Percentiles rank a stretch among this genome's conserved stretches.
Conservation (phyloP, 2,888 invertebrate species). For the Osmoderma eremita region DNA sequence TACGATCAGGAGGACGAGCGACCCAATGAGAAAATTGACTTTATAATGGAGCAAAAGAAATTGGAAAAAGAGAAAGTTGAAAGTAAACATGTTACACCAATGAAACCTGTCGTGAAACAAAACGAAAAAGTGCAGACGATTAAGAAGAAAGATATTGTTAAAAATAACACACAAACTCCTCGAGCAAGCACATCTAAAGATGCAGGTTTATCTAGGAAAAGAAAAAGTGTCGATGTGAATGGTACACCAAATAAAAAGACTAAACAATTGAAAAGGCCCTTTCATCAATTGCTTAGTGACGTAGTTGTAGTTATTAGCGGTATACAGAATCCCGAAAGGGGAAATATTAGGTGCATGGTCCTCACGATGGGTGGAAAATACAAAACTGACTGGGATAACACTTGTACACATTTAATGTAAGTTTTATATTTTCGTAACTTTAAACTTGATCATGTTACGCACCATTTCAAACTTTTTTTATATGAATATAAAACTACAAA, state of each 20-base stretch:
- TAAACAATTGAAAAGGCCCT: slow-evolving; percentile 62
- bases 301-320: slow-evolving; percentile 88
- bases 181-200: slow-evolving; percentile 43
- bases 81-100: slow-evolving; percentile 53
- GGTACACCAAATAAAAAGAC: slow-evolving; percentile 54
- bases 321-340: slow-evolving; percentile 83
- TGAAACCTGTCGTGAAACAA: slow-evolving; percentile 1
- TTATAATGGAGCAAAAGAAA: slow-evolving; percentile 61
- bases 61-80: slow-evolving; percentile 58
- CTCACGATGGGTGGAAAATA: slow-evolving; percentile 83
- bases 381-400: slow-evolving; percentile 76
- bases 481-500: not conserved
- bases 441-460: not conserved
- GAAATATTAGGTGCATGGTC: slow-evolving; percentile 73
- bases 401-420: slow-evolving; percentile 88
- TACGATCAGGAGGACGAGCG: slow-evolving; percentile 65
- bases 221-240: slow-evolving; percentile 43
- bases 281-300: slow-evolving; percentile 70
- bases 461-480: no score
- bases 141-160: slow-evolving; percentile 50
- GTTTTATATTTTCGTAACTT: slow-evolving; percentile 53
- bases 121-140: slow-evolving; percentile 15
- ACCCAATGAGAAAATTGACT: slow-evolving; percentile 64
- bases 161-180: slow-evolving; percentile 22
- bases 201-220: slow-evolving; percentile 46